Evolutionary conservation across 2,797 vertebrate species (phyloP).

Genomic region (Arrhamphus sclerolepis): DNA sequence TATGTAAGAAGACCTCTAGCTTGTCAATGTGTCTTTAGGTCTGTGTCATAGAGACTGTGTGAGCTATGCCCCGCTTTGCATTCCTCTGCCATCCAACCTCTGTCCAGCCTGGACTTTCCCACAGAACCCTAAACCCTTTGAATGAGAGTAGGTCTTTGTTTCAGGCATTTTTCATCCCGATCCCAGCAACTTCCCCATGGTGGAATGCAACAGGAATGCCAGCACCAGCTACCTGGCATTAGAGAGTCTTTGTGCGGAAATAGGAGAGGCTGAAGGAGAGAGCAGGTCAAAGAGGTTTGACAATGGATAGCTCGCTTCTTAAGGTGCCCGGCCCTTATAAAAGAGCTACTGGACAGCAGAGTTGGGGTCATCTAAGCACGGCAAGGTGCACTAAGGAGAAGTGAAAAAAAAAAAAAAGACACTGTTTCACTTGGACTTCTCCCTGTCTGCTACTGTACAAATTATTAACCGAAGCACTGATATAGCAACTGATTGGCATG

Average conservation of each 20-base stretch:
- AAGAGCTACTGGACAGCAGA: conserved; percentile 27
- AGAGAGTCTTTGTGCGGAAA: conserved; percentile 80
- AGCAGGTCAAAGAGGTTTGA: conserved; percentile 76
- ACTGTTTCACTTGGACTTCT: conserved; percentile 37
- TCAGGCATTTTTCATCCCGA: conserved; percentile 80
- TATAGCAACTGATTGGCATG: conserved; percentile 69
- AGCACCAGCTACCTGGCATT: conserved; percentile 80
- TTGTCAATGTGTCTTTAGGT: conserved; percentile 70
- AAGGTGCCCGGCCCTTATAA: conserved; percentile 63
- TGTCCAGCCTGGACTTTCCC: conserved; percentile 80
- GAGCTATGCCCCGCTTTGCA: conserved; percentile 72
- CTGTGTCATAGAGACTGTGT: conserved; percentile 70
- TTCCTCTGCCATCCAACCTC: conserved; percentile 79
- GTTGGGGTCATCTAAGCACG: conserved; percentile 39
- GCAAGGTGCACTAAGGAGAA: conserved; percentile 41
- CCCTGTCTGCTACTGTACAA: conserved; percentile 51
- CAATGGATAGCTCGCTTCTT: conserved; percentile 70
- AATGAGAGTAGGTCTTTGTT: conserved; percentile 83
- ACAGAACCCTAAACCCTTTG: conserved; percentile 81
- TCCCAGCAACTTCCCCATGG: conserved; percentile 81
- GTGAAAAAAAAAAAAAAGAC: conserved; percentile 12
- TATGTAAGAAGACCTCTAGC: conserved; percentile 68
- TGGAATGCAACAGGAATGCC: conserved; percentile 84
- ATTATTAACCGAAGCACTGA: conserved; percentile 68
- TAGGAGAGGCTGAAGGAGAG: conserved; percentile 77